Evolutionary conservation across 1,140 invertebrate species (phyloP).

Genomic region (Chironomus tepperi): DNA sequence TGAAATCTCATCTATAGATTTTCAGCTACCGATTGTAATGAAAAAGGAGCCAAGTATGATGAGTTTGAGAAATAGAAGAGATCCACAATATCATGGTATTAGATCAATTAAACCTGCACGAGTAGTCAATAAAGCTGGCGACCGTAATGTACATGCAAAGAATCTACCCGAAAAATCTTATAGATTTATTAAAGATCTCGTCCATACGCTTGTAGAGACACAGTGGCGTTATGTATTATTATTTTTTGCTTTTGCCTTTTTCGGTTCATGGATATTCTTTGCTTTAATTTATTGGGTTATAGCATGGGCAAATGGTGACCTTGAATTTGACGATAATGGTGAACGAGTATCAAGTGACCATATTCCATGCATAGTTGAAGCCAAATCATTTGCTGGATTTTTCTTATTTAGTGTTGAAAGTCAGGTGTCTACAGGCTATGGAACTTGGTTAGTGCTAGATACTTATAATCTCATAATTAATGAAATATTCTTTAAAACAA

Average conservation of each 20-base stretch:
- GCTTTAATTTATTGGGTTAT: conserved; percentile 46
- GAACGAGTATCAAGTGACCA: conserved; percentile 34
- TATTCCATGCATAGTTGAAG: conserved; percentile 42
- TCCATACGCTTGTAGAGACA: conserved; percentile 51
- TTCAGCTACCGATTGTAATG: conserved; percentile 15
- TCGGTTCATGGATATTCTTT: conserved; percentile 47
- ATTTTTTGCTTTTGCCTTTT: conserved; percentile 44
- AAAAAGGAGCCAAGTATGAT: conserved; percentile 14
- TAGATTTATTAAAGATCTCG: conserved; percentile 49
- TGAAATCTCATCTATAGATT: neutral
- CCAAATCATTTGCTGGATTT: conserved; percentile 46
- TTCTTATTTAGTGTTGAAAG: conserved; percentile 53
- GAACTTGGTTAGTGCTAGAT: conserved; percentile 25
- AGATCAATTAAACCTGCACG: neutral
- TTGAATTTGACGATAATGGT: conserved; percentile 35
- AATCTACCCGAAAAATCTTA: conserved; percentile 45
- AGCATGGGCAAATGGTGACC: conserved; percentile 43
- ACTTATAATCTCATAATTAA: no score
- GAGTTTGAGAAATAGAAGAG: conserved; percentile 20
- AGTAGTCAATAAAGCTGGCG: conserved; percentile 38
- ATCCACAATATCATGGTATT: conserved; percentile 14
- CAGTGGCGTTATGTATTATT: conserved; percentile 52
- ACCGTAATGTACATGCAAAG: conserved; percentile 35
- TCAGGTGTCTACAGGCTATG: conserved; percentile 33
- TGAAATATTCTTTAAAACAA: neutral